Base-by-base conservation (phyloP, 2,797 vertebrate species). In the Carduelis carduelis region DNA sequence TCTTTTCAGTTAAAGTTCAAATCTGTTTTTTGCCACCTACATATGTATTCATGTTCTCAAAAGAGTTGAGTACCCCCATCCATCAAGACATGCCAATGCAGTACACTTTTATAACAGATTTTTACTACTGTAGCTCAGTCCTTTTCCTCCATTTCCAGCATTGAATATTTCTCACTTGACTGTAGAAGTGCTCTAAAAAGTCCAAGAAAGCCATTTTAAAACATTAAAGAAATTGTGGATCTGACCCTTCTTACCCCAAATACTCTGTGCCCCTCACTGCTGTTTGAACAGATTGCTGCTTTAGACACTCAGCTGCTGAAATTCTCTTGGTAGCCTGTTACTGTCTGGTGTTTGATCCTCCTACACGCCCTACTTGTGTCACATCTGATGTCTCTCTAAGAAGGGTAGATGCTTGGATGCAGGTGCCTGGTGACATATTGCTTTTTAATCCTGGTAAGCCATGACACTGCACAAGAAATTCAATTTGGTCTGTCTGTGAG, bases 251-350 rank as follows among this genome's bases (percentile, higher is more conserved):
- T 83, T 80, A 52, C 37, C 14, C 39, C 0, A 0, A 49, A 19
- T 35, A 55, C 39, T 66, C 66, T 35, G 46, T 59, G 52, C 7
- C 16, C 52, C n/a, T 15, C 60, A 35, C n/a, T 82, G 81, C 49
- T 64, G 60, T 82, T 89, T 83, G 86, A 93, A 92, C 81, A 92
- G 71, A 72, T 66, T 89, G 83, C 52, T 80, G 71, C 71, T 91
- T 89, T 52, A 89, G 63, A 93, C 70, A 79, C 88, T 84, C 66
- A 56, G 66, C 60, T 90, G 74, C 75, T 94, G 69, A 85, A 72
- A 61, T 16, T 46, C 14, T 88, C 87, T 82, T 91, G 80, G 75
- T 72, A 83, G 55, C 32, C 59, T 35, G 20, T 63, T 88, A 59
- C 47, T 81, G 27, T 10, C 55, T 72, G 37, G 35, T 76, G 44